A percentile compares a stretch with the other conserved stretches of the same genome.
These are phyloP conservation scores for Oreochromis spilurus DNA, from an alignment of 2,113 vertebrate genomes.

Conservation along the genomic window DNA sequence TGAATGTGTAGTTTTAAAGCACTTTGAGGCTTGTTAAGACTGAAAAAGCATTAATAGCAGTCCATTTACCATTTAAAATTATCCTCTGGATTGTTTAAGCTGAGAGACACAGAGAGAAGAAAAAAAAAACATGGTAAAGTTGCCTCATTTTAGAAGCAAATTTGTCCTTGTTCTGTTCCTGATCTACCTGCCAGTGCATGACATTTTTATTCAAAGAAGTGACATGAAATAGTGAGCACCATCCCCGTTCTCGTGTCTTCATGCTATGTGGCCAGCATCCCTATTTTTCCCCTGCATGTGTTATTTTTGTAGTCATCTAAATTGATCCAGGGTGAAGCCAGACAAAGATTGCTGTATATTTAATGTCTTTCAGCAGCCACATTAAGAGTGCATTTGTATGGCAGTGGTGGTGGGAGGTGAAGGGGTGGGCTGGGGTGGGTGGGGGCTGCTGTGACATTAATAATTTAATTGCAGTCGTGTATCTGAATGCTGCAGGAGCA, in stretches of 20 bases:
- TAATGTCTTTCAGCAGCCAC: slow-evolving; percentile 65
- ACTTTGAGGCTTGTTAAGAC: not conserved
- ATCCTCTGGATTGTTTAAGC: not conserved
- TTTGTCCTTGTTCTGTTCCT: slow-evolving; percentile 40
- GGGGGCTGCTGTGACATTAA: slow-evolving; percentile 59
- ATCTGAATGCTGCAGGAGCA: slow-evolving; percentile 55
- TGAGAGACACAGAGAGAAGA: not conserved
- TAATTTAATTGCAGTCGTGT: slow-evolving; percentile 70
- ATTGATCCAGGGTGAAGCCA: slow-evolving; percentile 61
- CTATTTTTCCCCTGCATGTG: not conserved
- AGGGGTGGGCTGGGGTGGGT: not conserved
- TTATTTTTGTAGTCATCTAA: slow-evolving; percentile 58
- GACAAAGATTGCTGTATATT: slow-evolving; percentile 62
- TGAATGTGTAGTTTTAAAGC: not conserved
- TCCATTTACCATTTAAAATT: not conserved
- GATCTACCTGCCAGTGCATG: slow-evolving; percentile 54
- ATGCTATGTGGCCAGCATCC: not conserved
- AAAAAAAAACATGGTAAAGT: not conserved
- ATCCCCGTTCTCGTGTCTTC: not conserved
- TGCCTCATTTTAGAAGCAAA: slow-evolving; percentile 44
- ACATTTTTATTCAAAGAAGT: slow-evolving; percentile 52
- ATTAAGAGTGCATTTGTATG: slow-evolving; percentile 54
- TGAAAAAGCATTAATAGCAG: not conserved
- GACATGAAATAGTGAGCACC: slow-evolving; percentile 52
- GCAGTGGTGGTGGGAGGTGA: not conserved